phyloP scores from a whole-genome alignment of 2,113 vertebrate species.

The Trogon melanurus region DNA sequence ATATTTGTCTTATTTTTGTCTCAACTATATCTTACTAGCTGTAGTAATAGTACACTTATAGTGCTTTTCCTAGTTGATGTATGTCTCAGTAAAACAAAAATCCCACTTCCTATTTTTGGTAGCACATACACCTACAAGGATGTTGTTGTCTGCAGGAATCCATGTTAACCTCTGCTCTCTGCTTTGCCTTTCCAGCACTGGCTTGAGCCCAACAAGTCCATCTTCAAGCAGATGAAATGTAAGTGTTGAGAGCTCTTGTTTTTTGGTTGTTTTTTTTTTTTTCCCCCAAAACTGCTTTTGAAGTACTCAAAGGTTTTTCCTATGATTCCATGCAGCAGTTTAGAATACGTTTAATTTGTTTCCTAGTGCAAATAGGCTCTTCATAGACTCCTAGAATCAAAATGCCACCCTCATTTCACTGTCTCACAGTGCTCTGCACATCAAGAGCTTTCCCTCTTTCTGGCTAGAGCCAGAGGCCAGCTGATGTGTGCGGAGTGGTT shows the following conservation, averaged over 20 bases:
- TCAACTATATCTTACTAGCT: neutral
- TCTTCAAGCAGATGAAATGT: constrained; percentile 99
- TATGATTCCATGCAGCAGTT: neutral
- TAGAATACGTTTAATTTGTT: neutral
- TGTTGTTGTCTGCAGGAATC: neutral
- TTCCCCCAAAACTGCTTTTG: neutral
- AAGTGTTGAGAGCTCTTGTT: constrained; percentile 75
- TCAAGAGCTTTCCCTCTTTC: neutral
- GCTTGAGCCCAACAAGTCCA: constrained; percentile 95
- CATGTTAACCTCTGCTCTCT: constrained; percentile 49
- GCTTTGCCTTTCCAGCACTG: constrained; percentile 87
- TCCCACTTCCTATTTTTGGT: neutral
- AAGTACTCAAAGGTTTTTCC: neutral
- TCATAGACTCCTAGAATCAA: neutral
- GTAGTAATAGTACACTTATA: too few relatives aligned
- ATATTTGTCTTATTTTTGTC: neutral
- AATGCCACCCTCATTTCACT: neutral
- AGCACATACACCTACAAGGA: neutral
- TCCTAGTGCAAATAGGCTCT: neutral
- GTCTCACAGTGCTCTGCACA: neutral
- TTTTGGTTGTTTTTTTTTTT: neutral
- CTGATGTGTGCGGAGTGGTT: neutral
- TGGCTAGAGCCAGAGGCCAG: neutral
- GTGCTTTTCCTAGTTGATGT: neutral
- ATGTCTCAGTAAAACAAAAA: neutral